Evolutionary conservation across 2,888 invertebrate species (phyloP).

Genomic region (Diachrysia chrysitis): DNA sequence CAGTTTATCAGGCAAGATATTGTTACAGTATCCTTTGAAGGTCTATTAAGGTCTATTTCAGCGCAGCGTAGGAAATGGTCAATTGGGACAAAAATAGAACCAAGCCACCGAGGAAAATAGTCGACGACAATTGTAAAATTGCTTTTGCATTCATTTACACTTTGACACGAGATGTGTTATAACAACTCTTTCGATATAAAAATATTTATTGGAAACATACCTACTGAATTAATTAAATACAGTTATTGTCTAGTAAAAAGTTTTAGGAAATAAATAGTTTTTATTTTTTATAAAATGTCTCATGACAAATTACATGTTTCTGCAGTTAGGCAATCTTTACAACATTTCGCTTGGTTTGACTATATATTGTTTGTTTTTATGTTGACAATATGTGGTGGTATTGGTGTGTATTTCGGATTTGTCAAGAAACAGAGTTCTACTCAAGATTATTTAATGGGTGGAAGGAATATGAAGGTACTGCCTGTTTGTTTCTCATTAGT

Average conservation of each 20-base stretch:
- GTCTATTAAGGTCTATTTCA: slow-evolving; percentile 54
- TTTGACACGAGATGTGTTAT: slow-evolving; percentile 40
- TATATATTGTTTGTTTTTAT: slow-evolving; percentile 92
- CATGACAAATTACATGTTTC: slow-evolving; percentile 69
- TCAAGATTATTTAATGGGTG: slow-evolving; percentile 94
- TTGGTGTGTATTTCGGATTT: slow-evolving; percentile 95
- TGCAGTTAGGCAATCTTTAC: slow-evolving; percentile 70
- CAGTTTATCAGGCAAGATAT: neutral
- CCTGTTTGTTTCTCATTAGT: slow-evolving; percentile 95
- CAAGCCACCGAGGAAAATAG: slow-evolving; percentile 71
- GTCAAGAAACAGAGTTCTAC: slow-evolving; percentile 89
- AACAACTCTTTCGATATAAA: slow-evolving; percentile 8
- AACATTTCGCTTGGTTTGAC: slow-evolving; percentile 89
- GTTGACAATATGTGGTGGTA: slow-evolving; percentile 92
- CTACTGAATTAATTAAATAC: neutral
- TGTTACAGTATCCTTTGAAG: slow-evolving; percentile 20
- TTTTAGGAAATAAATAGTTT: neutral
- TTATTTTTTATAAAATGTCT: slow-evolving; percentile 49
- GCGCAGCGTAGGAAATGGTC: slow-evolving; percentile 68
- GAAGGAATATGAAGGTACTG: slow-evolving; percentile 93
- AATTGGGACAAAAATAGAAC: slow-evolving; percentile 77
- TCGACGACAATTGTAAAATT: slow-evolving; percentile 80
- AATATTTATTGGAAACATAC: slow-evolving; percentile 6
- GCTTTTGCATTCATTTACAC: slow-evolving; percentile 57
- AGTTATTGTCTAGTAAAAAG: neutral